A percentile compares a stretch with the other conserved stretches of the same genome.
phyloP scores from a whole-genome alignment of 2,888 invertebrate species.

The Agrotis exclamationis region DNA sequence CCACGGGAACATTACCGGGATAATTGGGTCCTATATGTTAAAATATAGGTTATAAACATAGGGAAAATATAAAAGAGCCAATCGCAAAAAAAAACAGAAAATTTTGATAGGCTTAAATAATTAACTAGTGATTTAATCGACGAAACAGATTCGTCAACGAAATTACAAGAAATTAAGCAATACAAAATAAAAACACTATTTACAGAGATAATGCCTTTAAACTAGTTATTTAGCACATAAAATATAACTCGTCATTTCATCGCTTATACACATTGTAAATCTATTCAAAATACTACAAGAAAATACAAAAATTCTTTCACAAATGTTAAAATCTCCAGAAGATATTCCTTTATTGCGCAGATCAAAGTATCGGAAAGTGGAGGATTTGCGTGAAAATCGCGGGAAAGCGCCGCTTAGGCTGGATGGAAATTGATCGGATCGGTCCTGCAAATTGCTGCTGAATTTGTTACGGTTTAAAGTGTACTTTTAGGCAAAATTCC shows the following conservation, averaged over 20 bases:
- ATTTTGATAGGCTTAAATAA: too few species aligned
- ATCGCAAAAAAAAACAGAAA: too few species aligned
- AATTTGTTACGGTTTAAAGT: constrained; percentile 27
- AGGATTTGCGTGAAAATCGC: constrained; percentile 12
- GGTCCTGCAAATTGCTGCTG: constrained; percentile 36
- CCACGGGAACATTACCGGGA: too few species aligned
- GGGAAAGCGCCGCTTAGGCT: constrained; percentile 1
- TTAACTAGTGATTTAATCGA: too few species aligned
- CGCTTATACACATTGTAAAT: neutral
- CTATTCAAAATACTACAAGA: neutral
- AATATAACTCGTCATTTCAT: neutral
- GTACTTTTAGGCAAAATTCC: neutral
- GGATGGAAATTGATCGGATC: constrained; percentile 48
- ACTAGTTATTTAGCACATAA: neutral
- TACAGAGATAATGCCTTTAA: neutral
- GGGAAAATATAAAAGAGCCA: too few species aligned
- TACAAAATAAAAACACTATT: too few species aligned
- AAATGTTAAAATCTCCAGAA: constrained; percentile 30
- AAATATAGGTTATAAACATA: too few species aligned
- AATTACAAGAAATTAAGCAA: too few species aligned
- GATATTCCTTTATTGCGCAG: constrained; percentile 35
- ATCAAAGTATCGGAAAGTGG: constrained; percentile 42
- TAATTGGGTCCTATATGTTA: too few species aligned
- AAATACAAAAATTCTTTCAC: constrained; percentile 22
- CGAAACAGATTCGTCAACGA: too few species aligned